phyloP scores from a whole-genome alignment of 2,113 vertebrate genomes.

The Campylorhamphus procurvoides region DNA sequence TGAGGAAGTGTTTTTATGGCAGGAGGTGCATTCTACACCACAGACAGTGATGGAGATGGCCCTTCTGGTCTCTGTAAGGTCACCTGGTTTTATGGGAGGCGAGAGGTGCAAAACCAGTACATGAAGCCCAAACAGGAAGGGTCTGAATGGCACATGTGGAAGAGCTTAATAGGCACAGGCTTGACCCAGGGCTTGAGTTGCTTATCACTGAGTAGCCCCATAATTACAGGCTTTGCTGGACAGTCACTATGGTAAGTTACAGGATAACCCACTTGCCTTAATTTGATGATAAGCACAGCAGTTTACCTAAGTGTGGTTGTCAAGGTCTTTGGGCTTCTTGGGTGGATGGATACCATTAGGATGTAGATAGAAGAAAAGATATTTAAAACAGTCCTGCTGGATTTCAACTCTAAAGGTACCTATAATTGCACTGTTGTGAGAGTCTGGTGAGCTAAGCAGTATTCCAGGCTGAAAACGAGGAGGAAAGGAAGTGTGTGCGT shows the following conservation, averaged over 20 bases:
- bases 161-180: slow-evolving; percentile 40
- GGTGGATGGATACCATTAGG: not conserved
- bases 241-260: not conserved
- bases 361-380: not conserved
- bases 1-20: slow-evolving; percentile 29
- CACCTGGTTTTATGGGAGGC: slow-evolving; percentile 54
- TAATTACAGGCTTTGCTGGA: not conserved
- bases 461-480: slow-evolving; percentile 9
- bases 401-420: not conserved
- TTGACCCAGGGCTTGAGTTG: not conserved
- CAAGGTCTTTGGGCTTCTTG: not conserved
- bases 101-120: not conserved
- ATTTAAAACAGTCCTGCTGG: not conserved
- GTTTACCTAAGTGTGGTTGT: not conserved
- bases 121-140: slow-evolving; percentile 55
- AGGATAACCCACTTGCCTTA: not conserved
- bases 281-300: not conserved
- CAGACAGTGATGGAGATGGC: slow-evolving; percentile 10
- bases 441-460: slow-evolving; percentile 29
- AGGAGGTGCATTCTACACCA: not conserved
- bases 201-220: not conserved
- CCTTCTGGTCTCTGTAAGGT: slow-evolving; percentile 1
- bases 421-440: not conserved
- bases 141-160: slow-evolving; percentile 57
- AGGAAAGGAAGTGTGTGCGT: not conserved